A percentile compares a stretch with the other conserved stretches of the same genome.
Conservation (phyloP, 2,888 invertebrate genomes). For the Trypoxylon attenuatum region DNA sequence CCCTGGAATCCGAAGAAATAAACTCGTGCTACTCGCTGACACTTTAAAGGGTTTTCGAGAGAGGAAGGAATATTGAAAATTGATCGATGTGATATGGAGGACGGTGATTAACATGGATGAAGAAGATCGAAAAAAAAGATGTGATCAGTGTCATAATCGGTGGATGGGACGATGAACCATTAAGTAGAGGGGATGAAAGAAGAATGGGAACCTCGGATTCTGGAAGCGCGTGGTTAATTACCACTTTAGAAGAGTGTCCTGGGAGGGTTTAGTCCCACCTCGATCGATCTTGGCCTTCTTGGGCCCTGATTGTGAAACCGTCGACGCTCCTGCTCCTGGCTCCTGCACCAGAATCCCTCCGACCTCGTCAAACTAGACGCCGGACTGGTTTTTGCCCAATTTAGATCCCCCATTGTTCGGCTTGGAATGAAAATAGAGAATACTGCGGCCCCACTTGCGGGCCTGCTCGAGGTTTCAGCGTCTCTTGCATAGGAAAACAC, state of each 20-base stretch:
- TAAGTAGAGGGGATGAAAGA: slow-evolving; percentile 21
- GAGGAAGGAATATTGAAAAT: too few species aligned
- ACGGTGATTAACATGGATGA: slow-evolving; percentile 11
- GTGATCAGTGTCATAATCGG: slow-evolving; percentile 38
- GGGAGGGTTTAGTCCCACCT: not conserved
- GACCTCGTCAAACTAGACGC: slow-evolving; percentile 61
- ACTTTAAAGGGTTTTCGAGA: too few species aligned
- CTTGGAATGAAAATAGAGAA: slow-evolving; percentile 63
- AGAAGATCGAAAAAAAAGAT: not conserved
- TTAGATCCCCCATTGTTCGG: slow-evolving; percentile 63
- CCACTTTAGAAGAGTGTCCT: slow-evolving; percentile 28
- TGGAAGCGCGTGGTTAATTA: slow-evolving; percentile 40
- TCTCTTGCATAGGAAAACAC: slow-evolving; percentile 41
- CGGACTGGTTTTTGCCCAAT: slow-evolving; percentile 68
- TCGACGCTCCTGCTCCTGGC: slow-evolving; percentile 10
- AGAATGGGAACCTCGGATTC: slow-evolving; percentile 42
- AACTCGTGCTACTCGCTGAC: too few species aligned
- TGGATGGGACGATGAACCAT: slow-evolving; percentile 43
- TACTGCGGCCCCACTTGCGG: slow-evolving; percentile 6
- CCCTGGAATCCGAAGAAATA: too few species aligned
- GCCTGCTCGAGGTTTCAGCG: slow-evolving; percentile 19
- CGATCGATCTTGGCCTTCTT: slow-evolving; percentile 26
- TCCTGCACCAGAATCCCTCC: slow-evolving; percentile 46
- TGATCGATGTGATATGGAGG: slow-evolving; percentile 6
- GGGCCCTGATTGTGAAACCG: slow-evolving; percentile 18